Conservation (phyloP, 1,140 invertebrate genomes). For the Periplaneta americana region DNA sequence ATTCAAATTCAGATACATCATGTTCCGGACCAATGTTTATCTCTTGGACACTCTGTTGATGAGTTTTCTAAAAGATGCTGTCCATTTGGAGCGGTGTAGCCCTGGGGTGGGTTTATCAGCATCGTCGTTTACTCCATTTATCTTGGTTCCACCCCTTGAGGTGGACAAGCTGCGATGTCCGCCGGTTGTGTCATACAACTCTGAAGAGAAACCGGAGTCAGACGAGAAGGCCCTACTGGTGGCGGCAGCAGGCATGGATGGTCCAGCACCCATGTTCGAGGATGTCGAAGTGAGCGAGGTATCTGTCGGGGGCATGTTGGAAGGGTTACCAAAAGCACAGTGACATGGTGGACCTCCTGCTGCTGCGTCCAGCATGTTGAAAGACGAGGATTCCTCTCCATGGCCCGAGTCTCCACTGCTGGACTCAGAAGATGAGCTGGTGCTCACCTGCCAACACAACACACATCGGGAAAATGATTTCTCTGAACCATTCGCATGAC, state of each 20-base stretch:
- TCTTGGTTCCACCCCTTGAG: constrained; percentile 35
- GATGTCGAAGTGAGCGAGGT: constrained; percentile 30
- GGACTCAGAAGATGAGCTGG: constrained; percentile 2
- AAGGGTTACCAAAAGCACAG: not conserved
- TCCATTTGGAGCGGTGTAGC: constrained; percentile 40
- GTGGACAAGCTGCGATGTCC: constrained; percentile 37
- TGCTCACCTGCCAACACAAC: constrained; percentile 7
- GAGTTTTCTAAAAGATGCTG: constrained; percentile 46
- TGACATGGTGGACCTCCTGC: constrained; percentile 13
- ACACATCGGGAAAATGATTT: no score
- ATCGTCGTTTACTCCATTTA: constrained; percentile 33
- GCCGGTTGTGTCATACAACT: constrained; percentile 26
- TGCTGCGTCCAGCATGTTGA: not conserved
- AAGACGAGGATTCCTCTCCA: constrained; percentile 3
- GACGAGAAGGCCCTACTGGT: constrained; percentile 42
- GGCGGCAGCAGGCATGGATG: constrained; percentile 27
- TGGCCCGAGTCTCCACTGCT: constrained; percentile 10
- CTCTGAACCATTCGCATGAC: no score
- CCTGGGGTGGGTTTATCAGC: constrained; percentile 28
- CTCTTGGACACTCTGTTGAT: constrained; percentile 41
- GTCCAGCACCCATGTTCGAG: constrained; percentile 17
- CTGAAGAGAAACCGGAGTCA: constrained; percentile 43
- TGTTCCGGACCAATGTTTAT: not conserved
- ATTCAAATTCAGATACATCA: not conserved
- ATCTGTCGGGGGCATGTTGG: constrained; percentile 6